A percentile compares a stretch with the other conserved stretches of the same genome.
Evolutionary conservation across 2,888 invertebrate genomes (phyloP).

Genomic region (Steinernema carpocapsae): DNA sequence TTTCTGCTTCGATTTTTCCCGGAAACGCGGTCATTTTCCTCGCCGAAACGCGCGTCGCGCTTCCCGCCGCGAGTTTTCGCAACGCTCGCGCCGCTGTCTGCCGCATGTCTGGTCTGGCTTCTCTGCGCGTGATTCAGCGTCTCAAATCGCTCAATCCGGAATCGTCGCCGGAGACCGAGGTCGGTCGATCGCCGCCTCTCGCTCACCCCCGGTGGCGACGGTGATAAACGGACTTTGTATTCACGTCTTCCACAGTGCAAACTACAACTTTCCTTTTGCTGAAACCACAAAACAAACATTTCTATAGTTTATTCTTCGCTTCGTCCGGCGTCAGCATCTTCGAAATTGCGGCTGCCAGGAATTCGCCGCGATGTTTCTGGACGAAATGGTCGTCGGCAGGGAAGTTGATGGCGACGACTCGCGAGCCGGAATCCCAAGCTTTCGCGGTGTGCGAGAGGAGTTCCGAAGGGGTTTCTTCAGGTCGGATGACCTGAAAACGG

Average conservation of each 20-base stretch:
- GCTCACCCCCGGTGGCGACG: too few species aligned
- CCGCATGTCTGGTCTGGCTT: too few species aligned
- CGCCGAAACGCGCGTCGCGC: too few species aligned
- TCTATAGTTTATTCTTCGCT: background rate
- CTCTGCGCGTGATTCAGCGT: too few species aligned
- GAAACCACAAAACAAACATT: background rate
- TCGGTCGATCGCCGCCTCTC: too few species aligned
- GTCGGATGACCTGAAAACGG: background rate
- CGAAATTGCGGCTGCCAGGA: background rate
- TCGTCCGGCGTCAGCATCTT: background rate
- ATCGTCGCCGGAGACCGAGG: too few species aligned
- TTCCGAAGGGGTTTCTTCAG: background rate
- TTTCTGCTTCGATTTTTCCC: background rate
- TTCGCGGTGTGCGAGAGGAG: background rate
- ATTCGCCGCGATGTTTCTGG: constrained; percentile 6
- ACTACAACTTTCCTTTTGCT: constrained; percentile 11
- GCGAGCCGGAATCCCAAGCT: background rate
- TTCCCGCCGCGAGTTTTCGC: background rate
- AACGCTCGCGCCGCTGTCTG: background rate
- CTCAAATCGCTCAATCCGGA: too few species aligned
- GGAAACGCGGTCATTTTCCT: too few species aligned
- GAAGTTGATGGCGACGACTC: background rate
- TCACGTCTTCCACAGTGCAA: background rate
- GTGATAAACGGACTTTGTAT: constrained; percentile 3
- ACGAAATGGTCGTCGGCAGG: constrained; percentile 7